Percentiles rank a stretch among this genome's conserved stretches.
Evolutionary conservation across 2,797 vertebrate genomes (phyloP).

Genomic region (Darevskia mixta): DNA sequence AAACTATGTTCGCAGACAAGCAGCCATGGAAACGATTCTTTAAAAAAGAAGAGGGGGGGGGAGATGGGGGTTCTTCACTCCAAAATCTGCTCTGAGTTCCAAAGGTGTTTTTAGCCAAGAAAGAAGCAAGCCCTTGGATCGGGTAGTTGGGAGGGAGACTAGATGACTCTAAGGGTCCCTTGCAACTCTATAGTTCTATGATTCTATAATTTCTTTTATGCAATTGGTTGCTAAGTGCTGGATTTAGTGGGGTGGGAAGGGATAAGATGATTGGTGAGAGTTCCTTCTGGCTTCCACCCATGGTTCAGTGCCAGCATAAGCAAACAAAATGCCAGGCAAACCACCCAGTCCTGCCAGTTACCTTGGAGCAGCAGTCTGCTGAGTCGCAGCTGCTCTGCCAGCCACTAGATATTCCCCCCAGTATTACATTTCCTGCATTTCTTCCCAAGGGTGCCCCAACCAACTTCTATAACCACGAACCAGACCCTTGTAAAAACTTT

Average conservation of each 20-base stretch:
- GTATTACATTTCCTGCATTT: background rate
- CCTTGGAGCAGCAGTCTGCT: conserved; percentile 50
- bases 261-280: background rate
- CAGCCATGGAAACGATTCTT: conserved; percentile 37
- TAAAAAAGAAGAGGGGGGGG: background rate
- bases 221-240: conserved; percentile 53
- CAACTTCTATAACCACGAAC: conserved; percentile 45
- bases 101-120: background rate
- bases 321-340: conserved; percentile 70
- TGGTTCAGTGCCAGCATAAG: conserved; percentile 65
- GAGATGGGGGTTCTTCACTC: no score
- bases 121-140: background rate
- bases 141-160: conserved; percentile 14
- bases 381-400: conserved; percentile 60
- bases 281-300: conserved; percentile 62
- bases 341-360: conserved; percentile 58
- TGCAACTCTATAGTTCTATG: background rate
- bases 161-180: no score
- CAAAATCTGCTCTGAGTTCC: conserved; percentile 19
- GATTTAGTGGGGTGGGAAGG: conserved; percentile 36
- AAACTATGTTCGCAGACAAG: conserved; percentile 21
- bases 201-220: background rate
- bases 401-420: background rate
- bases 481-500: conserved; percentile 44
- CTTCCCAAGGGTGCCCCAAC: conserved; percentile 37